Evolutionary conservation across 2,888 invertebrate species (phyloP).

Genomic region (Plagiodera versicolora): DNA sequence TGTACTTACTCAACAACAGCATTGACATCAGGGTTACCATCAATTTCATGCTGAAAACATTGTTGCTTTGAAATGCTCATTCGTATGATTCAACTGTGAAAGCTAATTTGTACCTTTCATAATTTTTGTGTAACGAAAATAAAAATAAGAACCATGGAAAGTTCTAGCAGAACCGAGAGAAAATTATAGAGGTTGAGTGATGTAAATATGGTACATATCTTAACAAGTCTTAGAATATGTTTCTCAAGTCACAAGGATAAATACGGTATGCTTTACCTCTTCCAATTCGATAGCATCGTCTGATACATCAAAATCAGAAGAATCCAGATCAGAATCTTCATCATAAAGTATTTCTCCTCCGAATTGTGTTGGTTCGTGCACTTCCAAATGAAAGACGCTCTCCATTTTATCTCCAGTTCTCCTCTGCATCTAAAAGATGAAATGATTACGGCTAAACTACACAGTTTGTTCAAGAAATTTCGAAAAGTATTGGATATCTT

Average conservation of each 20-base stretch:
- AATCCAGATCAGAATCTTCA: too few species aligned
- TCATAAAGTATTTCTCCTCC: too few species aligned
- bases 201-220: background rate
- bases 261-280: slow-evolving; percentile 66
- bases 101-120: too few species aligned
- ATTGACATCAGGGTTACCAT: slow-evolving; percentile 76
- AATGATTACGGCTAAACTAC: slow-evolving; percentile 22
- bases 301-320: slow-evolving; percentile 61
- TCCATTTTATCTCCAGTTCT: slow-evolving; percentile 60
- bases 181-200: too few species aligned
- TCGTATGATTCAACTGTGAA: too few species aligned
- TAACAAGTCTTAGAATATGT: background rate
- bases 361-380: slow-evolving; percentile 60
- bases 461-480: background rate
- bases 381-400: slow-evolving; percentile 92
- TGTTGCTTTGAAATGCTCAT: slow-evolving; percentile 44
- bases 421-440: slow-evolving; percentile 27
- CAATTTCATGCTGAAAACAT: slow-evolving; percentile 74
- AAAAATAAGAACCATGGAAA: background rate
- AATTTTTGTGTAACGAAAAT: too few species aligned
- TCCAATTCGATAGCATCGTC: slow-evolving; percentile 86
- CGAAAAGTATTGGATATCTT: background rate
- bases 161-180: too few species aligned
- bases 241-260: background rate
- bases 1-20: slow-evolving; percentile 77